Conservation (phyloP, 2,113 vertebrate species). For the Catharus fuscescens region DNA sequence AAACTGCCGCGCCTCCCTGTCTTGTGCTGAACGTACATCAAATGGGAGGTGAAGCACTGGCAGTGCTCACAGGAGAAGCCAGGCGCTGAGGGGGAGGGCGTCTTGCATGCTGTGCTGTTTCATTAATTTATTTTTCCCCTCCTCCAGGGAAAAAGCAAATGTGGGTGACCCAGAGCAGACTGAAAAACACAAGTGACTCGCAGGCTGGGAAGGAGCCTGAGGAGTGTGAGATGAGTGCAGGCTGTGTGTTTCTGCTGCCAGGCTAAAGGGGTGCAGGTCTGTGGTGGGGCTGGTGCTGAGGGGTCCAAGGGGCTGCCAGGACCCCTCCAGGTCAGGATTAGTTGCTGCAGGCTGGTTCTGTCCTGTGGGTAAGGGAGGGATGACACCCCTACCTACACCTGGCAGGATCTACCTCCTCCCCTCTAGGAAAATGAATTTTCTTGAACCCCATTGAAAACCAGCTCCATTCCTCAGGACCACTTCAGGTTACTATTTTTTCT, state of each 20-base stretch:
- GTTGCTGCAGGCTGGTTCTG: not conserved
- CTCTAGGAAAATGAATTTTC: not conserved
- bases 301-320: not conserved
- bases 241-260: not conserved
- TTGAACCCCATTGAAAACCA: not conserved
- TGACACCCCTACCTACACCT: not conserved
- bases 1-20: conserved; percentile 18
- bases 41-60: conserved; percentile 31
- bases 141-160: conserved; percentile 35
- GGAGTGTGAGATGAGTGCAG: not conserved
- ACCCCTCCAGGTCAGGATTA: not conserved
- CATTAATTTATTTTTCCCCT: conserved; percentile 50
- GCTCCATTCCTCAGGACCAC: not conserved
- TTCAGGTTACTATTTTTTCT: not conserved
- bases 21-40: conserved; percentile 62
- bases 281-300: not conserved
- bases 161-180: conserved; percentile 31
- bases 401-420: not conserved
- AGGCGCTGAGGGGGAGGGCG: conserved; percentile 8
- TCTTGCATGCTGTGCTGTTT: conserved; percentile 28
- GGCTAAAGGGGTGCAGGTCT: not conserved
- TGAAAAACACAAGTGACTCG: not conserved
- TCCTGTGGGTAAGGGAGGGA: accelerated
- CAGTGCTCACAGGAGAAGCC: conserved; percentile 34
- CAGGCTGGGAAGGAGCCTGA: not conserved